Evolutionary conservation across 2,888 invertebrate genomes (phyloP), one percentile per base, ranked within the genome.

Genomic region (Conops quadrifasciatus): DNA sequence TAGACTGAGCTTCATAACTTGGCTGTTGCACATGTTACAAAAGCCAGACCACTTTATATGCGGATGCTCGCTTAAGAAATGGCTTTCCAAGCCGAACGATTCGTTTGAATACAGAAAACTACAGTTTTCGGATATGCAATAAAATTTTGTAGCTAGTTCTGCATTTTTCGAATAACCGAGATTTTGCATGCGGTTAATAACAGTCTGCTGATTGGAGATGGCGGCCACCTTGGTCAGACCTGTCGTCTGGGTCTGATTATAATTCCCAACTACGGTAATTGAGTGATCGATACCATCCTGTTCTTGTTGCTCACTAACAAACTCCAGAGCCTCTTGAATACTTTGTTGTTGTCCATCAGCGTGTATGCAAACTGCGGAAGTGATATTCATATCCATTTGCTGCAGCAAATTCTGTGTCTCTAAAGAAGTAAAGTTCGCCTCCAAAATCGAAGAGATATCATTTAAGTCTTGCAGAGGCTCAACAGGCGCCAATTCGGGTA

Each of bases 1-100:
- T 53, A 36, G 5, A 36, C 9, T 16, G 11, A 26, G 43, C 9
- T 43, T 9, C 9, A 58, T n/a, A 21, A 68, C 36, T 24, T 78
- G 72, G 2, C 68, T 43, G 77, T 87, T 86, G 75, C 90, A 90
- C 15, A 87, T 75, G 65, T 78, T 82, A 77, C 90, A 90, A 76
- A 86, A 88, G 1, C 90, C 90, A 73, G 88, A 87, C 90, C 90
- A 90, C 26, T 79, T 80, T 36, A 88, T 87, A n/a, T 72, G 64
- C 0, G 78, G 75, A 77, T 87, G 87, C 0, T 83, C 81, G n/a
- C 70, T 59, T 2, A 77, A 67, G 63, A 83, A 80, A 73, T 87
- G 87, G 65, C 77, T 80, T 47, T 83, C 78, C 9, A 87, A 75
- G 0, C 83, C 81, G 47, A 81, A 77, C 2, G 82, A 74, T 45